Percentiles rank a stretch among this genome's conserved stretches.
Conservation (phyloP, 2,888 invertebrate species). For the Cephus pygmeus region DNA sequence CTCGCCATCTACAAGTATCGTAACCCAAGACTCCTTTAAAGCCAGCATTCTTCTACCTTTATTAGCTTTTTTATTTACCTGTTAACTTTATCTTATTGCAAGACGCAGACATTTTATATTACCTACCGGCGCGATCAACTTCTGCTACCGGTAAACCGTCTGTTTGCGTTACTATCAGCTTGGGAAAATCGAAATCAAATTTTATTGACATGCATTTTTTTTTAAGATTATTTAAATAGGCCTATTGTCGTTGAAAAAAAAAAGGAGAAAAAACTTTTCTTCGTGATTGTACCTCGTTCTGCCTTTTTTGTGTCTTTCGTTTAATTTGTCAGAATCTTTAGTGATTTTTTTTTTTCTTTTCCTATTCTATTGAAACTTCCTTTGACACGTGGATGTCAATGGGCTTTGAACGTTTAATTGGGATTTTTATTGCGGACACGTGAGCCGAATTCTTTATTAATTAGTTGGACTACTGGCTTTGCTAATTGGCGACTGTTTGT, state of each 20-base stretch:
- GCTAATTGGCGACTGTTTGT: neutral
- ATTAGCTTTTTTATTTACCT: slow-evolving; percentile 8
- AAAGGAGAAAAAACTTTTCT: neutral
- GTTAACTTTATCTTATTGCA: slow-evolving; percentile 20
- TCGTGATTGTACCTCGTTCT: neutral
- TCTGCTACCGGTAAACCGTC: neutral
- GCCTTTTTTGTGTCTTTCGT: neutral
- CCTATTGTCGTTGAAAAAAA: no score
- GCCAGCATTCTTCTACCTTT: slow-evolving; percentile 17
- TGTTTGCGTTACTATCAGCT: neutral
- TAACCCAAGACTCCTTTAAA: slow-evolving; percentile 18
- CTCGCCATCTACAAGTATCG: slow-evolving; percentile 25
- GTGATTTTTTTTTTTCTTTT: neutral
- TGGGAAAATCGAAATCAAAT: neutral
- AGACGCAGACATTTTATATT: slow-evolving; percentile 17
- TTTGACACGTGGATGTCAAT: neutral
- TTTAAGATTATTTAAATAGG: neutral
- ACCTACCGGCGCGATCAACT: slow-evolving; percentile 13
- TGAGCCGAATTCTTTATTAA: neutral
- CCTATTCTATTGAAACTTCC: neutral
- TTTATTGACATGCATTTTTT: neutral
- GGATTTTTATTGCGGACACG: neutral
- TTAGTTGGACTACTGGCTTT: neutral
- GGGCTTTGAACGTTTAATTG: neutral
- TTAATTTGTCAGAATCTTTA: neutral